Conservation (phyloP, 2,888 invertebrate genomes). For the Byasa hedistus region DNA sequence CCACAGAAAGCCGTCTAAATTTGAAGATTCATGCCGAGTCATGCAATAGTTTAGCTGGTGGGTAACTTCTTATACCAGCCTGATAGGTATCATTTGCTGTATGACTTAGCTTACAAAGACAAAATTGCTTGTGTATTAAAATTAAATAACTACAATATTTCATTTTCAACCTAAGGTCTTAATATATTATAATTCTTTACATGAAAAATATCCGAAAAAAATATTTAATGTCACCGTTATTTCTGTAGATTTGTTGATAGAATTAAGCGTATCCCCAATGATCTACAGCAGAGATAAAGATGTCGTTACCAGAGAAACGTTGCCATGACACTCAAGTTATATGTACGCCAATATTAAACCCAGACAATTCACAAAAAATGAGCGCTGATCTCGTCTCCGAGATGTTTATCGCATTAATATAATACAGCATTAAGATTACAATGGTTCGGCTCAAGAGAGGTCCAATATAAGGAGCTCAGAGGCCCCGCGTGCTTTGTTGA, state of each 20-base stretch:
- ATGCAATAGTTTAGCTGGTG: conserved; percentile 36
- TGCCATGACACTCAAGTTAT: conserved; percentile 48
- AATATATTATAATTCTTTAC: no score
- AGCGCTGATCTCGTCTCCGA: conserved; percentile 60
- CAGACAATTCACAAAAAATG: conserved; percentile 61
- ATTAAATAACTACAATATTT: not conserved
- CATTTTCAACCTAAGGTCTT: no score
- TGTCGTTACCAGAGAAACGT: conserved; percentile 61
- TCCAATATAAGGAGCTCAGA: conserved; percentile 76
- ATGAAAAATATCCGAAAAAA: not conserved
- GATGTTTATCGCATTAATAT: conserved; percentile 80
- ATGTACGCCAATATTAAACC: conserved; percentile 67
- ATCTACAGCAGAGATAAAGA: conserved; percentile 60
- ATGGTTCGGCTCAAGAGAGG: conserved; percentile 75
- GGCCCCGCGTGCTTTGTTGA: conserved; percentile 73
- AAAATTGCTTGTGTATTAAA: not conserved
- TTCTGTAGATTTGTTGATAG: conserved; percentile 52
- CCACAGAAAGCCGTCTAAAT: conserved; percentile 63
- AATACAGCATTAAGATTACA: conserved; percentile 78
- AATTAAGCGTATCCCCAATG: conserved; percentile 62
- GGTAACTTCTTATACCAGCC: conserved; percentile 4
- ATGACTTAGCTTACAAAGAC: not conserved
- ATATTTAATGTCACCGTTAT: not conserved
- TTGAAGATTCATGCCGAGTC: conserved; percentile 73
- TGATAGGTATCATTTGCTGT: not conserved